Conservation (phyloP, 2,888 invertebrate genomes). For the Coelinius sp. region DNA sequence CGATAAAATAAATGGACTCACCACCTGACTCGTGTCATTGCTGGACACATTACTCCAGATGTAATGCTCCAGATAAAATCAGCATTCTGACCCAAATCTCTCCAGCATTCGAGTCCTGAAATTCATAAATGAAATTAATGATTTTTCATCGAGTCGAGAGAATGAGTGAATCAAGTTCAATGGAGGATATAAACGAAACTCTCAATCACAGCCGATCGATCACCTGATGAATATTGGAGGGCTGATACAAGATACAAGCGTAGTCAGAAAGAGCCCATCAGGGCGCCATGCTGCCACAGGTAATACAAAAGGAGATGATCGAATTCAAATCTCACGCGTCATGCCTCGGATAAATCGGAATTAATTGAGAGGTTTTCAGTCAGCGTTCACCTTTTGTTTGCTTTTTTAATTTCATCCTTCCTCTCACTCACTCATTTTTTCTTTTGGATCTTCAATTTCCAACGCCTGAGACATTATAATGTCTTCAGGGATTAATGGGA, state of each 20-base stretch:
- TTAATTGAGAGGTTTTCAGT: conserved; percentile 68
- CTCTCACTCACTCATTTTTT: conserved; percentile 38
- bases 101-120: background rate
- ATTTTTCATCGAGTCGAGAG: no score
- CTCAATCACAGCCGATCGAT: background rate
- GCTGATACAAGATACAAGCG: background rate
- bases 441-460: conserved; percentile 30
- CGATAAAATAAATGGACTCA: conserved; percentile 59
- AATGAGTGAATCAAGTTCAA: no score
- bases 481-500: background rate
- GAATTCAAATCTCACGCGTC: conserved; percentile 59
- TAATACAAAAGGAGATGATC: conserved; percentile 52
- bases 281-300: conserved; percentile 36
- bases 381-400: conserved; percentile 50
- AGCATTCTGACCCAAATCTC: background rate
- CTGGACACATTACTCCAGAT: background rate
- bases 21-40: conserved; percentile 66
- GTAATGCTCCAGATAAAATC: background rate
- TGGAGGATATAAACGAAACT: no score
- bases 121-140: background rate
- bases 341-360: conserved; percentile 69
- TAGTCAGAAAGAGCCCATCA: background rate
- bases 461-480: background rate
- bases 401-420: conserved; percentile 36
- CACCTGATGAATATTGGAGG: background rate